phyloP scores from a whole-genome alignment of 1,140 invertebrate genomes.

The Nomia melanderi region DNA sequence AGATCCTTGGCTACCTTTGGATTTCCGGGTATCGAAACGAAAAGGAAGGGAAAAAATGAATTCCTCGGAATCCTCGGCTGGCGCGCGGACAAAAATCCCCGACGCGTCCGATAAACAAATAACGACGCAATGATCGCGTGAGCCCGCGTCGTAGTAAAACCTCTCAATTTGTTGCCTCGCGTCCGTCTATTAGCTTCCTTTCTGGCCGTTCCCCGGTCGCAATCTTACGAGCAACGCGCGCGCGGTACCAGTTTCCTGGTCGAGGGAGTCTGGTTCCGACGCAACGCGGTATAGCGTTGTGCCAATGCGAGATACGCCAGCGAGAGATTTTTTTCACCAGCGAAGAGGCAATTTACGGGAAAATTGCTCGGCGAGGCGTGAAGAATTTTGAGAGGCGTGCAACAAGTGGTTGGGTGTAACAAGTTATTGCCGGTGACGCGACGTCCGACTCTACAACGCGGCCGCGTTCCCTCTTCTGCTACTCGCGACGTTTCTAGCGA shows the following conservation, averaged over 20 bases:
- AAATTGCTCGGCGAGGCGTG: slow-evolving; percentile 74
- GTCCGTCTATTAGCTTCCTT: slow-evolving; percentile 51
- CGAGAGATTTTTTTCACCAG: slow-evolving; percentile 63
- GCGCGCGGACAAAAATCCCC: background rate
- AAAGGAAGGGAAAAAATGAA: background rate
- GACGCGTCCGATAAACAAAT: slow-evolving; percentile 10
- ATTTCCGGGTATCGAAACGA: background rate
- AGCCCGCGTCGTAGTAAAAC: slow-evolving; percentile 35
- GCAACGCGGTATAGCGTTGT: slow-evolving; percentile 13
- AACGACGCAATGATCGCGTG: slow-evolving; percentile 13
- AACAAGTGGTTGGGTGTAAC: slow-evolving; percentile 77
- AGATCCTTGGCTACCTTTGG: background rate
- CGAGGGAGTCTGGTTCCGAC: slow-evolving; percentile 13
- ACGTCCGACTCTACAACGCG: slow-evolving; percentile 66
- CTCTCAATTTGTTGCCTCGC: slow-evolving; percentile 58
- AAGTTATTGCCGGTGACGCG: slow-evolving; percentile 73
- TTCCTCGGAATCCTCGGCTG: background rate
- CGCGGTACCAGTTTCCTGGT: slow-evolving; percentile 22
- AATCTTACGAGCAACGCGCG: background rate
- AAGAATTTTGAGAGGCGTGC: slow-evolving; percentile 77
- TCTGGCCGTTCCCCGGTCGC: slow-evolving; percentile 36
- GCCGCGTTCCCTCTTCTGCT: slow-evolving; percentile 36
- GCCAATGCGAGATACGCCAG: slow-evolving; percentile 65
- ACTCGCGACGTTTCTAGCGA: slow-evolving; percentile 32
- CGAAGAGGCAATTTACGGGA: slow-evolving; percentile 73